Percentiles rank a stretch among this genome's conserved stretches.
These are phyloP conservation scores for Dipus sagitta DNA, from an alignment of 2,797 vertebrate genomes.

Conservation along the genomic window DNA sequence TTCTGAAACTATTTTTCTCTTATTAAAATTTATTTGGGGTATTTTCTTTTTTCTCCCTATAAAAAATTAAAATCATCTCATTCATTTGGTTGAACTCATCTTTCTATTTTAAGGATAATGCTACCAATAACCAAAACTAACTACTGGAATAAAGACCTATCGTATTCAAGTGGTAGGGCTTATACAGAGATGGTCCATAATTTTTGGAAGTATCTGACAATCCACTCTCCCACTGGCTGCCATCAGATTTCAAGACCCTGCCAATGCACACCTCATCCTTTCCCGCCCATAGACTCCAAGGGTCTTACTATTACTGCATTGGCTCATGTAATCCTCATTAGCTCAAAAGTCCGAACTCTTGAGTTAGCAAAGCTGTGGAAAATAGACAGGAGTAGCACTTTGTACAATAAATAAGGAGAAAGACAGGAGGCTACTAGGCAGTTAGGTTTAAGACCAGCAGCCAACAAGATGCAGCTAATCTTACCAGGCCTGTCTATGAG, in stretches of 20 bases:
- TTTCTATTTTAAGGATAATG: background rate
- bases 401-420: background rate
- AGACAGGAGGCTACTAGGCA: background rate
- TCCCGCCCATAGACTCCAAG: background rate
- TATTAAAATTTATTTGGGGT: background rate
- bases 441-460: background rate
- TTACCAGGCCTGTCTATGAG: background rate
- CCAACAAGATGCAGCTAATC: background rate
- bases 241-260: conserved; percentile 4
- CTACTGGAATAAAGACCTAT: background rate
- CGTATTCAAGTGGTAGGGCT: background rate
- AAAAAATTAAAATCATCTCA: background rate
- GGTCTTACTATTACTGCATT: background rate
- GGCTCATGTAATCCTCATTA: conserved; percentile 6
- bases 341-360: background rate
- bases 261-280: background rate
- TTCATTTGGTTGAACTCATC: background rate
- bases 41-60: background rate
- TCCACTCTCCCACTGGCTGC: background rate
- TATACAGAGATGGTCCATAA: background rate
- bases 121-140: background rate
- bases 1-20: background rate
- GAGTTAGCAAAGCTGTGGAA: background rate
- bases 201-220: background rate
- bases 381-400: background rate